Conservation (phyloP, 2,113 vertebrate species). For the Chaenocephalus aceratus region DNA sequence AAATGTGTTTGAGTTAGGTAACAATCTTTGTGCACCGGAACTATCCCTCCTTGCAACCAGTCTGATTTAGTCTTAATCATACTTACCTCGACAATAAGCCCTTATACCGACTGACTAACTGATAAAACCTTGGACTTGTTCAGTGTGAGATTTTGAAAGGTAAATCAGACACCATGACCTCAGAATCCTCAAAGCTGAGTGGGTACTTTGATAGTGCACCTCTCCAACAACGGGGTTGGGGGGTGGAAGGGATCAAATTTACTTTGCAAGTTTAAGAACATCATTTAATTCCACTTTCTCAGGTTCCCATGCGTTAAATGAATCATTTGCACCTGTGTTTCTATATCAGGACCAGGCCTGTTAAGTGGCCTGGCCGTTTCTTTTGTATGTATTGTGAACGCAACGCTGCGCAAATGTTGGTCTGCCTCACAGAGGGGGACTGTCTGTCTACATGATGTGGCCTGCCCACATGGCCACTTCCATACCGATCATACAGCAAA, state of each 20-base stretch:
- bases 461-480: too few species aligned
- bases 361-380: too few species aligned
- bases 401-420: too few species aligned
- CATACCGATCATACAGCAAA: too few species aligned
- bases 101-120: slow-evolving; percentile 1
- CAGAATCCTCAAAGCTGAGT: slow-evolving; percentile 45
- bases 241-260: slow-evolving; percentile 67
- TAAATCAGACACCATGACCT: slow-evolving; percentile 61
- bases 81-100: slow-evolving; percentile 4
- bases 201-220: slow-evolving; percentile 41
- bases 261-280: slow-evolving; percentile 77
- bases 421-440: too few species aligned
- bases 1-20: not conserved
- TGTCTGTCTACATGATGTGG: too few species aligned
- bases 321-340: slow-evolving; percentile 79
- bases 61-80: slow-evolving; percentile 1
- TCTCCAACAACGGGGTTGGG: slow-evolving; percentile 43
- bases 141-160: slow-evolving; percentile 35
- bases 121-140: slow-evolving; percentile 27
- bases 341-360: slow-evolving; percentile 49
- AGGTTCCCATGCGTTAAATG: slow-evolving; percentile 76
- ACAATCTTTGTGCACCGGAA: not conserved
- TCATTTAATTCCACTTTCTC: slow-evolving; percentile 82
- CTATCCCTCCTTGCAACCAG: not conserved
- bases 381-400: too few species aligned